Conservation (phyloP, 1,140 invertebrate species). For the Drosophila lowei region DNA sequence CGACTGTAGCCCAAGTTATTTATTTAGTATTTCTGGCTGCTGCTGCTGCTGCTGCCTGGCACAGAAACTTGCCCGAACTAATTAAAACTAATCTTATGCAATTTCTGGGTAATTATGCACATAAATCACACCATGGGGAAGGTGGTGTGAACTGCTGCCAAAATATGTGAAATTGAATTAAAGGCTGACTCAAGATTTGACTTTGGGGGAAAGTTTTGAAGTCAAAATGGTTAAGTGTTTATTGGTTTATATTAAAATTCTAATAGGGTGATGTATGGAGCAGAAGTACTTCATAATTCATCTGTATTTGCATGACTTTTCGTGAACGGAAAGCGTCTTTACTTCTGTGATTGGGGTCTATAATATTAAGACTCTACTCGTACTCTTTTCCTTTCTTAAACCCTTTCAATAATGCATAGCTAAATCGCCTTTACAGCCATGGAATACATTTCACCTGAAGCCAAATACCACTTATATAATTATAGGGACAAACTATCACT, state of each 20-base stretch:
- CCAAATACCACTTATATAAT: conserved; percentile 41
- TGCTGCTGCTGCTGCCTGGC: neutral
- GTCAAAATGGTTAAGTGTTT: too few relatives aligned
- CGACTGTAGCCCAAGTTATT: conserved; percentile 46
- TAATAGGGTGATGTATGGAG: too few relatives aligned
- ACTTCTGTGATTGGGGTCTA: too few relatives aligned
- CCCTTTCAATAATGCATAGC: neutral
- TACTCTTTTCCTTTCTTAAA: too few relatives aligned
- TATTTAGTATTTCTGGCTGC: conserved; percentile 37
- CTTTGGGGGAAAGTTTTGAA: too few relatives aligned
- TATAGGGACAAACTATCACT: conserved; percentile 29
- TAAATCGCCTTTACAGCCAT: neutral
- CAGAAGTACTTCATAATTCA: too few relatives aligned
- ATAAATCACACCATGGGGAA: conserved; percentile 28
- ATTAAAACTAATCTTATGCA: conserved; percentile 67
- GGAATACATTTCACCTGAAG: conserved; percentile 8
- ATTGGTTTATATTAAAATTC: too few relatives aligned
- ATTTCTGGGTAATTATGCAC: conserved; percentile 45
- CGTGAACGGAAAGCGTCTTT: too few relatives aligned
- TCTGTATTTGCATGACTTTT: too few relatives aligned
- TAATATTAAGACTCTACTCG: too few relatives aligned
- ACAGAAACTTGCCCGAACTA: conserved; percentile 39
- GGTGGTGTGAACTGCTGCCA: neutral
- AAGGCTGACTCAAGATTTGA: too few relatives aligned
- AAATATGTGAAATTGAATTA: too few relatives aligned